Conservation (phyloP, 2,113 vertebrate species). For the Macquaria ambigua region DNA sequence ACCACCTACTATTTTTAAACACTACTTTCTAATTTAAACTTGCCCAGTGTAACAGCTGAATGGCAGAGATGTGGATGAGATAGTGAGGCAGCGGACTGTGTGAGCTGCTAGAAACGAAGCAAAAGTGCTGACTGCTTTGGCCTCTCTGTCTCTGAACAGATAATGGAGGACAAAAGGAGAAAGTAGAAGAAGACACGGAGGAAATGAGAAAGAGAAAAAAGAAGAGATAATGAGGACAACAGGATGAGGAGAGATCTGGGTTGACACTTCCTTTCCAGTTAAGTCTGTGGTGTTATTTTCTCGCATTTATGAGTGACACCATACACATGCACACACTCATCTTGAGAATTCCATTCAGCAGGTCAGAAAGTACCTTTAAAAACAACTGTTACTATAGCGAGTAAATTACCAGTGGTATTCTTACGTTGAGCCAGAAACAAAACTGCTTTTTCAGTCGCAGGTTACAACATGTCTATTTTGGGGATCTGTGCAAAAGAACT, state of each 20-base stretch:
- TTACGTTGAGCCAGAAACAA: conserved; percentile 1
- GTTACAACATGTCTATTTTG: conserved; percentile 30
- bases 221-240: conserved; percentile 42
- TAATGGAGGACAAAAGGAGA: neutral
- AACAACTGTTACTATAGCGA: neutral
- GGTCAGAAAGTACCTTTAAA: neutral
- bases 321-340: too few species aligned
- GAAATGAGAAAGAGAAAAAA: conserved; percentile 16
- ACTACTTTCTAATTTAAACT: neutral
- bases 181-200: neutral
- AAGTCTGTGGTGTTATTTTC: conserved; percentile 8
- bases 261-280: conserved; percentile 18
- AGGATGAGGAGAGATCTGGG: conserved; percentile 9
- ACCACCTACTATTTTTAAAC: neutral
- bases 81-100: neutral
- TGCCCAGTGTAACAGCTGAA: neutral
- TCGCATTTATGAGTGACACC: neutral
- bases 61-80: neutral
- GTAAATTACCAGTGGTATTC: neutral
- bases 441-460: conserved; percentile 13
- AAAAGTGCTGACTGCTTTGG: neutral
- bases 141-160: neutral
- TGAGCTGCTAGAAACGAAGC: neutral
- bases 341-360: neutral
- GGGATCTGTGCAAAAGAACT: neutral